Conservation (phyloP, 2,797 vertebrate genomes). For the Picus viridis region DNA sequence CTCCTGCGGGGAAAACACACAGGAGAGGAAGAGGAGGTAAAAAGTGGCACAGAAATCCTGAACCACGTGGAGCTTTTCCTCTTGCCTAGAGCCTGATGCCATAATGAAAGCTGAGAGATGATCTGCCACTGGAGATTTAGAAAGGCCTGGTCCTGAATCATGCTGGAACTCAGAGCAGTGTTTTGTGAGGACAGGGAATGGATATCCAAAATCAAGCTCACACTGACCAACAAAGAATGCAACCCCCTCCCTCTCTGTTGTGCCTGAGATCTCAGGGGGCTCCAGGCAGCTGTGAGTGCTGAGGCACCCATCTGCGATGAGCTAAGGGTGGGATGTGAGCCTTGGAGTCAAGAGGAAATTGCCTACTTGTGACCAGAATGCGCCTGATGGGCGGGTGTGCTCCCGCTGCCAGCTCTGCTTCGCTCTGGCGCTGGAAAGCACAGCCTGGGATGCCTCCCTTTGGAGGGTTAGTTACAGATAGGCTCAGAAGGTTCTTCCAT, state of each 20-base stretch:
- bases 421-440: constrained; percentile 48
- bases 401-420: constrained; percentile 37
- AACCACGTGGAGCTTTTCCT: neutral
- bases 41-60: neutral
- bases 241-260: neutral
- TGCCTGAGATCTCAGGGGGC: neutral
- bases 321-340: constrained; percentile 35
- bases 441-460: constrained; percentile 56
- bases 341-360: constrained; percentile 29
- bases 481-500: constrained; percentile 55
- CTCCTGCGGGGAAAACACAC: neutral
- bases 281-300: constrained; percentile 32
- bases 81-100: neutral
- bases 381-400: neutral
- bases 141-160: neutral
- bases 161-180: neutral
- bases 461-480: constrained; percentile 54
- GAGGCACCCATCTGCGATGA: constrained; percentile 33
- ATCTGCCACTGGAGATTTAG: neutral
- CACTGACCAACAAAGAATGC: neutral
- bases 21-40: neutral
- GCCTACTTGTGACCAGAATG: constrained; percentile 43
- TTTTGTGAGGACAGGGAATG: neutral
- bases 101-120: neutral
- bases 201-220: neutral